These are phyloP conservation scores for Rotaria magnacalcarata DNA, from an alignment of 2,888 invertebrate species.

Conservation along the genomic window DNA sequence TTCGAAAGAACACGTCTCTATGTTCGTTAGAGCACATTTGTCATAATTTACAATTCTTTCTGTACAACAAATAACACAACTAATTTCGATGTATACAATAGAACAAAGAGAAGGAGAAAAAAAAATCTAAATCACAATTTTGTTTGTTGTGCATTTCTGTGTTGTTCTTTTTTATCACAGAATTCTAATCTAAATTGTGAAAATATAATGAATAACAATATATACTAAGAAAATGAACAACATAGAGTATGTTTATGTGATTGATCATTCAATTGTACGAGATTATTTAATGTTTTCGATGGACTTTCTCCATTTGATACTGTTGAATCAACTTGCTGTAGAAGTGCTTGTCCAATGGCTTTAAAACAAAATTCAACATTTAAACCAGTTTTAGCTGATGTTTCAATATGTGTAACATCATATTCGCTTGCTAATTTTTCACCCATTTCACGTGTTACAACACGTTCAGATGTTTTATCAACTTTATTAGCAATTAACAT, in stretches of 20 bases:
- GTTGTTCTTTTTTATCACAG: not conserved
- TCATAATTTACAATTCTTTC: not conserved
- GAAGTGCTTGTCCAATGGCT: constrained; percentile 66
- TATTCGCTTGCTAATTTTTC: constrained; percentile 82
- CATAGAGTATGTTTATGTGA: not conserved
- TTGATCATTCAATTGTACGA: constrained; percentile 35
- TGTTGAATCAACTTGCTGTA: constrained; percentile 1
- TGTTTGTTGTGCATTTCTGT: not conserved
- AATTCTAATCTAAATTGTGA: not conserved
- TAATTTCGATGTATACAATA: constrained; percentile 16
- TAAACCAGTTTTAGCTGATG: constrained; percentile 89
- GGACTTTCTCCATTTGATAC: not conserved
- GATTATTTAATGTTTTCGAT: constrained; percentile 1
- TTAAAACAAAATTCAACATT: constrained; percentile 89
- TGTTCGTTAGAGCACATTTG: not conserved
- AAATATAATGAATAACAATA: not conserved
- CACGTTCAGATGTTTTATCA: constrained; percentile 69
- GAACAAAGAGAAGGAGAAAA: not conserved
- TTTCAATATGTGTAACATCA: constrained; percentile 90
- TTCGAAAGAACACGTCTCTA: not conserved
- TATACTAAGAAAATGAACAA: constrained; percentile 17
- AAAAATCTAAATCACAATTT: not conserved
- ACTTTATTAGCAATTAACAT: constrained; percentile 73
- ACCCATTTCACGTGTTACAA: constrained; percentile 78
- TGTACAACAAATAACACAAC: constrained; percentile 23